These are phyloP conservation scores for Tringa solitaria DNA, from an alignment of 2,113 vertebrate genomes.

Conservation along the genomic window DNA sequence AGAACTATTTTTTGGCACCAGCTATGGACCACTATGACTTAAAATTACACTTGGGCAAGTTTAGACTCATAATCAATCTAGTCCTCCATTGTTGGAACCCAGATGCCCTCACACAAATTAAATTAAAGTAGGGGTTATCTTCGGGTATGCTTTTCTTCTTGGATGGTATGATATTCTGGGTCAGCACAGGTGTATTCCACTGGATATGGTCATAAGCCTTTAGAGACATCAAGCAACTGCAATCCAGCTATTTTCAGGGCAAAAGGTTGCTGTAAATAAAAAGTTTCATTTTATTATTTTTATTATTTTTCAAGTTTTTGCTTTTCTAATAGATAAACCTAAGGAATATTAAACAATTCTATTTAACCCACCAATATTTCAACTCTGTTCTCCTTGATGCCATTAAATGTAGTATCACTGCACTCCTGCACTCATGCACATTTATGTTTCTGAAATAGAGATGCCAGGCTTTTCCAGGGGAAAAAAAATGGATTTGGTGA, in stretches of 20 bases:
- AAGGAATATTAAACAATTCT: neutral
- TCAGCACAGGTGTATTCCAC: neutral
- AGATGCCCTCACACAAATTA: neutral
- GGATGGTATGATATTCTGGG: neutral
- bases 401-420: neutral
- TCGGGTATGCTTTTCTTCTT: neutral
- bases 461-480: neutral
- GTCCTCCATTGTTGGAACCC: neutral
- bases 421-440: neutral
- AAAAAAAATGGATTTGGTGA: neutral
- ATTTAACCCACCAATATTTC: neutral
- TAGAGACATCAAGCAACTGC: neutral
- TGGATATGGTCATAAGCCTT: neutral
- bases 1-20: neutral
- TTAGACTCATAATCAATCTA: neutral
- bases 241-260: neutral
- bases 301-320: neutral
- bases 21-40: neutral
- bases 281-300: neutral
- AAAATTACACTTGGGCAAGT: neutral
- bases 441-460: neutral
- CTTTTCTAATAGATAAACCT: neutral
- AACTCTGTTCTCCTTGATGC: neutral
- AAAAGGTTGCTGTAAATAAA: neutral
- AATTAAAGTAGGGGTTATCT: neutral